Conservation (phyloP, 2,888 invertebrate species). For the Halictus quadricinctus region DNA sequence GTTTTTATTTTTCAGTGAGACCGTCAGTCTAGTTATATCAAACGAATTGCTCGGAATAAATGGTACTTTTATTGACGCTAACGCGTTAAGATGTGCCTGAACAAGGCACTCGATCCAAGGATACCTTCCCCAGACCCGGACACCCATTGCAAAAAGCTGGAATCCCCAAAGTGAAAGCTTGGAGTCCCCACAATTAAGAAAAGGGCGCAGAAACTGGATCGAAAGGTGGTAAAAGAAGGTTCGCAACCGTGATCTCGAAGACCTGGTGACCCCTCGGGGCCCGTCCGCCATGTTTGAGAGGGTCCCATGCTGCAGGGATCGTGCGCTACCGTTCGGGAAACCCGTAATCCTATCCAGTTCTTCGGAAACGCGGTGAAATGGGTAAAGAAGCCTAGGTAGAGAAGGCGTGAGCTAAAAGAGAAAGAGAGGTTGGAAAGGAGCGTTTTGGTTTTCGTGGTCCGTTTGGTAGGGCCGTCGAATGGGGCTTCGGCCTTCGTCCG, state of each 20-base stretch:
- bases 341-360: conserved; percentile 24
- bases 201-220: background rate
- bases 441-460: conserved; percentile 65
- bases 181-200: background rate
- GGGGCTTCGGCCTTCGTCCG: conserved; percentile 81
- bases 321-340: conserved; percentile 9
- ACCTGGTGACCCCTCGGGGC: background rate
- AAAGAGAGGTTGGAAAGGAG: conserved; percentile 56
- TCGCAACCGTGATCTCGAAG: background rate
- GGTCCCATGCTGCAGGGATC: background rate
- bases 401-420: conserved; percentile 21
- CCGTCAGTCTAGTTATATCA: no score
- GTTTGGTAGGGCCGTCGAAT: conserved; percentile 73
- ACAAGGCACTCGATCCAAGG: background rate
- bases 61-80: background rate
- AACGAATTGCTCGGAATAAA: no score
- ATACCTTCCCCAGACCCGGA: background rate
- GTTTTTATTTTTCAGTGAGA: no score
- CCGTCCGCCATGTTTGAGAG: background rate
- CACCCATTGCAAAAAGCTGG: background rate
- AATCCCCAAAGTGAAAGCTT: background rate
- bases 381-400: background rate
- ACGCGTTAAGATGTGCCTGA: background rate
- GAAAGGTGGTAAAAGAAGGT: background rate
- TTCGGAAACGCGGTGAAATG: background rate